Evolutionary conservation across 2,113 vertebrate species (phyloP).

Genomic region (Irena cyanogastra): DNA sequence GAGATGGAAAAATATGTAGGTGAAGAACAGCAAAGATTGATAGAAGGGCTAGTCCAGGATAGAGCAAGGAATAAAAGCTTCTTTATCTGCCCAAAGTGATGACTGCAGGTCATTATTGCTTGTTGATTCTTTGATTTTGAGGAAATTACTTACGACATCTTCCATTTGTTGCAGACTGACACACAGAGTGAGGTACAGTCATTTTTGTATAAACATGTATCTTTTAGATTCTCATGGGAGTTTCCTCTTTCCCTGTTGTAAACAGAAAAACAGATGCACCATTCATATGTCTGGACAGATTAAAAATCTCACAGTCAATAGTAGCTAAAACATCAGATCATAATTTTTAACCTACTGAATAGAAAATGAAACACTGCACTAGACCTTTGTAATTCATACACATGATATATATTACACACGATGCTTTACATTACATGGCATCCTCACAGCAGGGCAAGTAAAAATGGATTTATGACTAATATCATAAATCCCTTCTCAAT

Average conservation of each 20-base stretch:
- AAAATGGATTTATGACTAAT: constrained; percentile 47
- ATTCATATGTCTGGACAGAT: not conserved
- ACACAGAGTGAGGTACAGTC: not conserved
- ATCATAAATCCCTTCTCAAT: constrained; percentile 42
- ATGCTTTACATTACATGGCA: not conserved
- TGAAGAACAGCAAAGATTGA: not conserved
- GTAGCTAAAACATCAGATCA: not conserved
- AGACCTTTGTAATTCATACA: not conserved
- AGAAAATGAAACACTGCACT: not conserved
- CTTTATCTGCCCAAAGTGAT: not conserved
- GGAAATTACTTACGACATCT: not conserved
- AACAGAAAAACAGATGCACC: not conserved
- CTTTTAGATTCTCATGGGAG: not conserved
- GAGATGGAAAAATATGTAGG: not conserved
- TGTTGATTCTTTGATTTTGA: not conserved
- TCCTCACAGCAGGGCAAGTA: not conserved
- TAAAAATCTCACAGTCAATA: not conserved
- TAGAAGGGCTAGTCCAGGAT: not conserved
- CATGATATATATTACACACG: not conserved
- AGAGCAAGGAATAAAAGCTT: not conserved
- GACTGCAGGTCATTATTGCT: not conserved
- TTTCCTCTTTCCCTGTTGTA: not conserved
- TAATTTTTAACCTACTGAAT: not conserved
- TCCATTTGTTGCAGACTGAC: not conserved
- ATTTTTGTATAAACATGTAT: not conserved